Conservation (phyloP, 2,797 vertebrate species). For the Dendrocincla fuliginosa region DNA sequence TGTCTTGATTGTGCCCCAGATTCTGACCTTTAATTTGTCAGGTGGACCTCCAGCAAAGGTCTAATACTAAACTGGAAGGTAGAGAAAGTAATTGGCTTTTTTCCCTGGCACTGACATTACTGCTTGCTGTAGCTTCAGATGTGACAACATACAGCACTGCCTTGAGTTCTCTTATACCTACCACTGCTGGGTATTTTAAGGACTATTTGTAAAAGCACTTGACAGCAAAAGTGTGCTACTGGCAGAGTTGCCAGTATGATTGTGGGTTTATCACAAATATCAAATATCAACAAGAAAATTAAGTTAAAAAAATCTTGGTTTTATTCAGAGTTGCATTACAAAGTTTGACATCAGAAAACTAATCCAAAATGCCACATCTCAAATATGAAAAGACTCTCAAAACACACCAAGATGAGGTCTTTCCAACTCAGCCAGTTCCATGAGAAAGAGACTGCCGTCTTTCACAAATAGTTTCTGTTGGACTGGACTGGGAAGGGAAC, state of each 20-base stretch:
- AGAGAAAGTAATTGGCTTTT: conserved; percentile 9
- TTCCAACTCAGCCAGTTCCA: background rate
- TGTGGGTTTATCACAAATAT: background rate
- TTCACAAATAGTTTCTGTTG: background rate
- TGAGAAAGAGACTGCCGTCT: background rate
- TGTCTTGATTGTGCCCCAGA: background rate
- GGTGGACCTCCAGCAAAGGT: background rate
- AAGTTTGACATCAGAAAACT: background rate
- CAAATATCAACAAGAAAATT: background rate
- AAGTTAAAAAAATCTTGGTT: background rate
- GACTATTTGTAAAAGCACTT: conserved; percentile 7
- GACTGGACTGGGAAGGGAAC: no score
- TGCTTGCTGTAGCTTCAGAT: background rate
- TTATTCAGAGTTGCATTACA: background rate
- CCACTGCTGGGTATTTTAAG: background rate
- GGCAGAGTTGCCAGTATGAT: background rate
- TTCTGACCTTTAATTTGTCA: conserved; percentile 44
- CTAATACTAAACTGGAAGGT: background rate
- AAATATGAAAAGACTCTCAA: background rate
- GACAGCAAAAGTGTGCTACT: background rate
- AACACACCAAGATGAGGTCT: background rate
- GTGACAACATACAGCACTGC: background rate
- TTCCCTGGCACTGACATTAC: background rate
- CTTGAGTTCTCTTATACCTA: background rate
- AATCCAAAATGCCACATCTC: background rate